Base-by-base conservation (phyloP, 2,797 vertebrate species). In the Rhinophrynus dorsalis region DNA sequence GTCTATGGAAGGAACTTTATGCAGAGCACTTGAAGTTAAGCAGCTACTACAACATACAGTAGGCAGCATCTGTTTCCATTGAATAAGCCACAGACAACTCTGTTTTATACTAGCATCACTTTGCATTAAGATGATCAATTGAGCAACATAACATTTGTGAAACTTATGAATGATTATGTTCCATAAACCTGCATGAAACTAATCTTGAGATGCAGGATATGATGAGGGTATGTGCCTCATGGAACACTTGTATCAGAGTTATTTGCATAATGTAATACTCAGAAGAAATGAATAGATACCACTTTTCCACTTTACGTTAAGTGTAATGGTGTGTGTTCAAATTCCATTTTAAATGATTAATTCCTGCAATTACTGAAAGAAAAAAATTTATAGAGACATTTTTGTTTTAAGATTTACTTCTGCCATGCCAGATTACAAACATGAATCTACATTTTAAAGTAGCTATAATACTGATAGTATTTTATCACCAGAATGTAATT, bases 281-380 rank as follows among this genome's bases (percentile, higher is more conserved):
- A 6, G 13, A 29, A 27, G 11, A 7, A 51, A 51, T 62, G 48
- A 62, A 62, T 47, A 55, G 57, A 33, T 48, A 52, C 33, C 50
- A 51, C 56, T 67, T 56, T 68, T 50, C 32, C 26, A 68, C 67
- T 60, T 69, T 69, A 33, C 21, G 58, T 54, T 52, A 69, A 69
- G 67, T 62, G 47, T 61, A 69, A 55, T 69, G 67, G 67, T 52
- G 67, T 69, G 57, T 69, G 67, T 62, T 69, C 35, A 69, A 62
- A 69, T 69, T 62, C 48, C 48, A 61, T 42, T 69, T 62, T 61
- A 61, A 61, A 55, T 69, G 67, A 69, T 69, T 27, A 69, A 69
- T 69, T 69, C 23, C 26, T 45, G 35, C 57, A 61, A 62, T 69
- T 61, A 69, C 40, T 33, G 33, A n/a, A n/a, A 44, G 30, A 21